Conservation (phyloP, 2,797 vertebrate genomes). For the Erethizon dorsatum region DNA sequence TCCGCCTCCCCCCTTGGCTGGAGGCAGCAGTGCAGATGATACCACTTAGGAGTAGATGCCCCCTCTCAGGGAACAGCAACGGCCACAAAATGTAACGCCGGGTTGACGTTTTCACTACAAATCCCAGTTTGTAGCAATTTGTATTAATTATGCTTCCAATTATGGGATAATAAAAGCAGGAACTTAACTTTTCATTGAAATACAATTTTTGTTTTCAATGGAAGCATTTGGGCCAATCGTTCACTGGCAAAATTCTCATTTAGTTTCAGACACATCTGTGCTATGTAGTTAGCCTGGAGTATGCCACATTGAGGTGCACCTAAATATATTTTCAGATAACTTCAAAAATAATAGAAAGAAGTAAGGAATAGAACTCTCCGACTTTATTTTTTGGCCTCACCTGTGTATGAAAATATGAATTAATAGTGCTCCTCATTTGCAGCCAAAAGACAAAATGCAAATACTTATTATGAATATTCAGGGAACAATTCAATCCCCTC, state of each 20-base stretch:
- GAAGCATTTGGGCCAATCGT: slow-evolving; percentile 2
- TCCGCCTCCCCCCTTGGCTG: background rate
- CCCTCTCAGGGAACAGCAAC: slow-evolving; percentile 43
- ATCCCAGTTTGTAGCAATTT: slow-evolving; percentile 69
- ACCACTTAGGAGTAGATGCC: slow-evolving; percentile 74
- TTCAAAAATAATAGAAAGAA: background rate
- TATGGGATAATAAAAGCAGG: slow-evolving; percentile 43
- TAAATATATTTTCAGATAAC: background rate
- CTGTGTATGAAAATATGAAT: background rate
- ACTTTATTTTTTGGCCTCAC: background rate
- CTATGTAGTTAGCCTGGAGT: background rate
- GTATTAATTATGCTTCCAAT: slow-evolving; percentile 71
- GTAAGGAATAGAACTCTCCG: background rate
- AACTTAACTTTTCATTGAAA: slow-evolving; percentile 58
- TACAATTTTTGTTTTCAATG: slow-evolving; percentile 54
- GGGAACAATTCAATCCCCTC: background rate
- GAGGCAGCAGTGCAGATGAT: slow-evolving; percentile 61
- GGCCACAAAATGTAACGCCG: slow-evolving; percentile 66
- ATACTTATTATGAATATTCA: slow-evolving; percentile 1
- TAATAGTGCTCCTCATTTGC: no score
- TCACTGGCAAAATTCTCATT: background rate
- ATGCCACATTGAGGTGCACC: background rate
- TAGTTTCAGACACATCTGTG: background rate
- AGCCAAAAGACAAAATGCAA: background rate
- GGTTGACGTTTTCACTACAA: slow-evolving; percentile 74